Percentiles rank a stretch among this genome's conserved stretches.
Conservation (phyloP, 53 echinoderm and acorn worm species). For the Holothuria scabra region DNA sequence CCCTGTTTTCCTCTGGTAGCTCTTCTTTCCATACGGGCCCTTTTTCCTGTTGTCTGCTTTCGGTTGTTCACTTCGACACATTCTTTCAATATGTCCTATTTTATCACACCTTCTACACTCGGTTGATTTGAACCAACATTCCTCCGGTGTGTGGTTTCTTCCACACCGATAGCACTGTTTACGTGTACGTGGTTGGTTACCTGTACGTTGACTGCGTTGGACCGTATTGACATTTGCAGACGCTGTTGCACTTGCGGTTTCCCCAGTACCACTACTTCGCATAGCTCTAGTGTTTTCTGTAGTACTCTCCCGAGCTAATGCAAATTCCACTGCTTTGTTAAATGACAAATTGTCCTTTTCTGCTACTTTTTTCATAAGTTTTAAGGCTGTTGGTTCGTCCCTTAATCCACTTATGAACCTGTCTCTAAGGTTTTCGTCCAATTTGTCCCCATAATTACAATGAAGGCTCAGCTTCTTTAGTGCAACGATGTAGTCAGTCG, state of each 20-base stretch:
- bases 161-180: slow-evolving; percentile 34
- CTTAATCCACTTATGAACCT: slow-evolving; percentile 58
- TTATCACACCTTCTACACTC: slow-evolving; percentile 18
- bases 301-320: no score
- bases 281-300: no score
- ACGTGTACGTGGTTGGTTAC: neutral
- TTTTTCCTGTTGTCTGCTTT: no score
- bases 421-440: slow-evolving; percentile 60
- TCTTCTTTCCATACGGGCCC: no score
- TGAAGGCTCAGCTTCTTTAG: slow-evolving; percentile 53
- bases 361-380: slow-evolving; percentile 70
- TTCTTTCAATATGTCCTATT: slow-evolving; percentile 11
- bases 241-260: no score
- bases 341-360: no score
- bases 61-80: neutral
- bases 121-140: slow-evolving; percentile 10
- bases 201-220: no score
- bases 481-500: slow-evolving; percentile 52
- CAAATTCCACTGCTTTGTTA: no score
- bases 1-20: neutral
- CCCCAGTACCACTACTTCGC: no score
- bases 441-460: slow-evolving; percentile 55
- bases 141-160: slow-evolving; percentile 23
- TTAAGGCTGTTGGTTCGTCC: slow-evolving; percentile 48
- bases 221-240: no score